Percentiles rank a stretch among this genome's conserved stretches.
Evolutionary conservation across 2,888 invertebrate genomes (phyloP).

Genomic region (Pilophorus perplexus): DNA sequence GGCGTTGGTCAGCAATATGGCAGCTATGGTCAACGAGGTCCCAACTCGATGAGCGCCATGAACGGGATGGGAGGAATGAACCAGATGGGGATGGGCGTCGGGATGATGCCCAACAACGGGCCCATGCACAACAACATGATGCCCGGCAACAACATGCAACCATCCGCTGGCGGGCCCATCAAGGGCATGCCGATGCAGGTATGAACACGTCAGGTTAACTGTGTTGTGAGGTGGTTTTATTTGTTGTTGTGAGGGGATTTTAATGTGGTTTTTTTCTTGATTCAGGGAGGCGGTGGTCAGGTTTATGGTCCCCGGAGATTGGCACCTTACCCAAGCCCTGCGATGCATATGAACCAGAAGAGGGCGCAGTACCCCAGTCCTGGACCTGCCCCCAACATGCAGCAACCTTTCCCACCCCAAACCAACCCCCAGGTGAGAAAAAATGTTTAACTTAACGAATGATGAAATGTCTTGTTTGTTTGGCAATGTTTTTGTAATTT

Average conservation of each 20-base stretch:
- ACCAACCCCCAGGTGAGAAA: slow-evolving; percentile 49
- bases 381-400: slow-evolving; percentile 55
- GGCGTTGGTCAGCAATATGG: slow-evolving; percentile 55
- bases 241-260: neutral
- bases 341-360: slow-evolving; percentile 81
- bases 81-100: slow-evolving; percentile 56
- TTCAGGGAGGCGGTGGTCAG: slow-evolving; percentile 45
- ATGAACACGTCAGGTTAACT: neutral
- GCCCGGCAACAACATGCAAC: slow-evolving; percentile 62
- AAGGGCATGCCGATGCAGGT: slow-evolving; percentile 68
- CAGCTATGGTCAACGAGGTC: slow-evolving; percentile 60
- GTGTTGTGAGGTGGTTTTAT: neutral
- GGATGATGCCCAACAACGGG: slow-evolving; percentile 44
- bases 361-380: slow-evolving; percentile 56
- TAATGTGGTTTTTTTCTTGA: neutral
- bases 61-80: slow-evolving; percentile 65
- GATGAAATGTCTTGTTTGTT: neutral
- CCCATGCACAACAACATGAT: slow-evolving; percentile 51
- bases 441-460: neutral
- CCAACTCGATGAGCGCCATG: slow-evolving; percentile 60
- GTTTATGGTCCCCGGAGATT: slow-evolving; percentile 72
- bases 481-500: neutral
- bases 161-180: slow-evolving; percentile 48
- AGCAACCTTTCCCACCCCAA: slow-evolving; percentile 56
- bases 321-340: slow-evolving; percentile 81